These are phyloP conservation scores for Armadillidium nasatum DNA, from an alignment of 1,140 invertebrate species.

Conservation along the genomic window DNA sequence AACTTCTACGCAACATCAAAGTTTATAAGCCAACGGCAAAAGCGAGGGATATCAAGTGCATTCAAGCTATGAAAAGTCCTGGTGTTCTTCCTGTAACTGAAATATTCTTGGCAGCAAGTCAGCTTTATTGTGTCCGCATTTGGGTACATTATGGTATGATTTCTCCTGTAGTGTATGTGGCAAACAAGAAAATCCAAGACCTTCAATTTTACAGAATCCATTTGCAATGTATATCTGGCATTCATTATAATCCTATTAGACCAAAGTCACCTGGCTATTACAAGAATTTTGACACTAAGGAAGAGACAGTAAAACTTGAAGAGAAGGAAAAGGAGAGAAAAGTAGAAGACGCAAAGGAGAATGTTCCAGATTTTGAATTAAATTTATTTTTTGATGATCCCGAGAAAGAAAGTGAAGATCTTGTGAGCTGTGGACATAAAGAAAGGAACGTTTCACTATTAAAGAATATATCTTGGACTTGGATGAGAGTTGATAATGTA, in stretches of 20 bases:
- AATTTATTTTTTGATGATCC: too few species aligned
- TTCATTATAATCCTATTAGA: constrained; percentile 10
- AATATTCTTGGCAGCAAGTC: constrained; percentile 2
- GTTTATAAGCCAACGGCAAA: background rate
- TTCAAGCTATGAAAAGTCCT: background rate
- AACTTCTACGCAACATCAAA: background rate
- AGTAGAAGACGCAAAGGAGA: too few species aligned
- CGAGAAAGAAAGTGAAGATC: too few species aligned
- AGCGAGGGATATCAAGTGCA: background rate
- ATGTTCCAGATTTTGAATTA: too few species aligned
- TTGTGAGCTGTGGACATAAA: too few species aligned
- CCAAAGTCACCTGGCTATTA: too few species aligned
- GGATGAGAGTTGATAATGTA: too few species aligned
- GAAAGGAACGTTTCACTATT: too few species aligned
- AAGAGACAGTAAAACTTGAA: too few species aligned
- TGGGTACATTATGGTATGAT: background rate
- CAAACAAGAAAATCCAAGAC: background rate
- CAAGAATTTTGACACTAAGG: too few species aligned
- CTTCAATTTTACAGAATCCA: background rate
- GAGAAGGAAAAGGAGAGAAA: too few species aligned
- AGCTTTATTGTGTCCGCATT: background rate
- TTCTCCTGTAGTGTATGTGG: background rate
- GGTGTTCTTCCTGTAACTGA: background rate
- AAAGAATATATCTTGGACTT: too few species aligned
- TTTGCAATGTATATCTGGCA: background rate